phyloP scores from a whole-genome alignment of 2,797 vertebrate genomes.

The Salmo trutta region DNA sequence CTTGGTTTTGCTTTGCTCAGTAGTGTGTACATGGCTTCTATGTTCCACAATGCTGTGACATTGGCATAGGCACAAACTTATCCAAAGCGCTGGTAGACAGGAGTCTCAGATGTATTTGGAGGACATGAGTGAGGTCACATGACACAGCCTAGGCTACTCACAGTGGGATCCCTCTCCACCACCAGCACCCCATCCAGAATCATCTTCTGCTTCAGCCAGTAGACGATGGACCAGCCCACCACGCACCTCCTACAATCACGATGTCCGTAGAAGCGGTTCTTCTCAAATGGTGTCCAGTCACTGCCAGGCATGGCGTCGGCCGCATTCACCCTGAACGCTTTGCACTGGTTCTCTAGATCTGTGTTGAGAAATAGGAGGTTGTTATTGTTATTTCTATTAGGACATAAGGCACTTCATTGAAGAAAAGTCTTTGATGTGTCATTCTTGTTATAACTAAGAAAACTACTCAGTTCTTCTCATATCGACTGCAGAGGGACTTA shows the following conservation, averaged over 20 bases:
- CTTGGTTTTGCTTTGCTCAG: background rate
- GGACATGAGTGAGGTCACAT: background rate
- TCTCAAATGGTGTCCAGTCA: constrained; percentile 63
- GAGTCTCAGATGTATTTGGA: background rate
- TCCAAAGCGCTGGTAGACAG: constrained; percentile 75
- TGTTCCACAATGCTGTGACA: background rate
- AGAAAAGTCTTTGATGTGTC: background rate
- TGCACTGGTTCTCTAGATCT: constrained; percentile 74
- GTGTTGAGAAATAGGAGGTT: background rate
- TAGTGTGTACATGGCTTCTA: background rate
- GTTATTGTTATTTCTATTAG: background rate
- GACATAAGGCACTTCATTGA: background rate
- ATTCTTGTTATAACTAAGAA: background rate
- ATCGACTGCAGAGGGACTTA: background rate
- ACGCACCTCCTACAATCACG: constrained; percentile 88
- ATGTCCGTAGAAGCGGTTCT: constrained; percentile 76
- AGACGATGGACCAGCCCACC: constrained; percentile 90
- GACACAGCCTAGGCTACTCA: constrained; percentile 57
- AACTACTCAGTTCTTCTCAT: too few relatives aligned
- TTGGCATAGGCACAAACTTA: constrained; percentile 71
- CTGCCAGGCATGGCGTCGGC: constrained; percentile 69
- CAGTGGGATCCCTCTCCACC: constrained; percentile 86
- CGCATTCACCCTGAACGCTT: constrained; percentile 68
- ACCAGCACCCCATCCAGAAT: constrained; percentile 73
- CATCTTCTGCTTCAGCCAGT: constrained; percentile 85